These are phyloP conservation scores for Halisarca cf. caerulea DNA, from an alignment of 37 sponge, comb jelly and placozoan genomes.

Conservation along the genomic window DNA sequence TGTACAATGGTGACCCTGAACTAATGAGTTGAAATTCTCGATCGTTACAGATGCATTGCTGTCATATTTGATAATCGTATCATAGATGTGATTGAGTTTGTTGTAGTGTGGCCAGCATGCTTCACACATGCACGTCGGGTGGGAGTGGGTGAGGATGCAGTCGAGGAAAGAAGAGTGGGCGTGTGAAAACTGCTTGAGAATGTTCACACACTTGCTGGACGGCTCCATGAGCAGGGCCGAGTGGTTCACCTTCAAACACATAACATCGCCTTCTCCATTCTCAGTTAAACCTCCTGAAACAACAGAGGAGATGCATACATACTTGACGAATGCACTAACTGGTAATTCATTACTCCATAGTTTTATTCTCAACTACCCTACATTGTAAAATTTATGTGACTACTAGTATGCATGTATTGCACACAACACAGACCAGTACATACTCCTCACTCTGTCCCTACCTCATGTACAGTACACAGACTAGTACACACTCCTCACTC, in stretches of 20 bases:
- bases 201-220: background rate
- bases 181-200: background rate
- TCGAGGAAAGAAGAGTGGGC: background rate
- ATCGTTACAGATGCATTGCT: no score
- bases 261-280: background rate
- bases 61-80: background rate
- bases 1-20: background rate
- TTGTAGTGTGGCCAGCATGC: background rate
- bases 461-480: no score
- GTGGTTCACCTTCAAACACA: background rate
- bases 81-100: background rate
- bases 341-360: no score
- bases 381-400: no score
- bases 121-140: constrained; percentile 7
- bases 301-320: no score
- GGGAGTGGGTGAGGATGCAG: background rate
- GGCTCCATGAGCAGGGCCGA: constrained; percentile 2
- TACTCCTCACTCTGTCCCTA: no score
- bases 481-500: no score
- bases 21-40: background rate
- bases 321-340: no score
- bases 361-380: no score
- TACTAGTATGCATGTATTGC: no score
- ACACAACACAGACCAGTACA: no score
- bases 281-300: no score